Evolutionary conservation across 2,888 invertebrate genomes (phyloP).

Genomic region (Xestia ashworthii): DNA sequence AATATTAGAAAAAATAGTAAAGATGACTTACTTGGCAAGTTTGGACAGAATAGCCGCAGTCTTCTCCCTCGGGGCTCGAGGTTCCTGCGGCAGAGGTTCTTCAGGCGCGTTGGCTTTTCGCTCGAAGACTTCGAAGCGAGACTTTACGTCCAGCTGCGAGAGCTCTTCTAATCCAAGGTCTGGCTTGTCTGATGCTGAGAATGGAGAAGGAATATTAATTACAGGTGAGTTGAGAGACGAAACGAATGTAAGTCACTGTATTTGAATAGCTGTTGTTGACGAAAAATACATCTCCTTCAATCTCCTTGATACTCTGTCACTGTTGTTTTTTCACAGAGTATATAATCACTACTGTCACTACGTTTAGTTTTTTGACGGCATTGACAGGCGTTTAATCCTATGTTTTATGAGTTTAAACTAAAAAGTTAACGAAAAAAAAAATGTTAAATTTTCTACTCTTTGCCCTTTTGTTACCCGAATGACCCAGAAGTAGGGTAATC

Average conservation of each 20-base stretch:
- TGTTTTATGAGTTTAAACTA: neutral
- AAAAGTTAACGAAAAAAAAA: neutral
- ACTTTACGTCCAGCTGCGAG: conserved; percentile 95
- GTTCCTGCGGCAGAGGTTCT: conserved; percentile 79
- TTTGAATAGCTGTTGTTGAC: neutral
- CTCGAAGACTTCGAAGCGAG: conserved; percentile 96
- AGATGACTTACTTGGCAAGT: conserved; percentile 93
- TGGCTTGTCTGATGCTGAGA: conserved; percentile 95
- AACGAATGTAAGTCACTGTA: neutral
- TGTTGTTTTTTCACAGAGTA: neutral
- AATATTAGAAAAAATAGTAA: too few species aligned
- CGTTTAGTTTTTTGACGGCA: neutral
- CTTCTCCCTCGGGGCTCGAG: conserved; percentile 79
- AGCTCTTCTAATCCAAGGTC: conserved; percentile 96
- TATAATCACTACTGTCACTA: too few species aligned
- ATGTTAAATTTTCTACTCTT: too few species aligned
- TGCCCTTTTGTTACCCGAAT: neutral
- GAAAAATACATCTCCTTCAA: neutral
- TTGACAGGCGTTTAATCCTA: neutral
- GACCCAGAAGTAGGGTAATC: neutral
- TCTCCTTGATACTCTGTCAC: too few species aligned
- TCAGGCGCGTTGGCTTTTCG: conserved; percentile 86
- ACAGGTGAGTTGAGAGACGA: neutral
- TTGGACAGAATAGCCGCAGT: conserved; percentile 95
- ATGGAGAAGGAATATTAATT: neutral